Percentiles rank a stretch among this genome's conserved stretches.
phyloP scores from a whole-genome alignment of 2,888 invertebrate genomes.

The Pelosia muscerda region DNA sequence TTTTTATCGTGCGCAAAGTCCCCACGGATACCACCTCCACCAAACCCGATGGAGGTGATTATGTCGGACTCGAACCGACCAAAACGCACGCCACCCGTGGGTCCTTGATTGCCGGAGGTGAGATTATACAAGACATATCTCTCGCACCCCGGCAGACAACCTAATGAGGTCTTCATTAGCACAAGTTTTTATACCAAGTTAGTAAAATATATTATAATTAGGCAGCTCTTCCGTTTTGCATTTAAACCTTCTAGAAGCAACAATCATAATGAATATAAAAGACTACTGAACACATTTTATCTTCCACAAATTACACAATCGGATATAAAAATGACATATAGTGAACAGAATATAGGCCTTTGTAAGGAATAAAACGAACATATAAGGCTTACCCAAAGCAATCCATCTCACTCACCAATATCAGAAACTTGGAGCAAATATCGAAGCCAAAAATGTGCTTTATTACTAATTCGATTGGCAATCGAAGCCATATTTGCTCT shows the following conservation, averaged over 20 bases:
- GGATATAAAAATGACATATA: neutral
- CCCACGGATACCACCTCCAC: too few species aligned
- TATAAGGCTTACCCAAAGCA: neutral
- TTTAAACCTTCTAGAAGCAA: neutral
- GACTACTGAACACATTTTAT: neutral
- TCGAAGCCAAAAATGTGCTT: neutral
- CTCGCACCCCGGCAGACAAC: too few species aligned
- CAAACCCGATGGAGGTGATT: too few species aligned
- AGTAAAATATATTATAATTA: too few species aligned
- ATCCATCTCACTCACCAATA: conserved; percentile 4
- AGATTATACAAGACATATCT: too few species aligned
- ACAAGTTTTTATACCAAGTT: too few species aligned
- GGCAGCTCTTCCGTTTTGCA: too few species aligned
- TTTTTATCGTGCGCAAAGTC: too few species aligned
- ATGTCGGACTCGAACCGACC: too few species aligned
- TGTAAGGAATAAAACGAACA: neutral
- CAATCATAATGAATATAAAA: neutral
- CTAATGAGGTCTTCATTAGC: too few species aligned
- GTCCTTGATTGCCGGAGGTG: too few species aligned
- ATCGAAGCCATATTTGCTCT: conserved; percentile 2
- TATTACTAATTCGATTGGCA: neutral
- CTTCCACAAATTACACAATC: neutral
- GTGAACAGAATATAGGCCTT: neutral
- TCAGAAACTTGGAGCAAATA: neutral
- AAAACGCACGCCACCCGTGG: too few species aligned